Conservation (phyloP, 2,113 vertebrate species). For the Nesogale talazaci region DNA sequence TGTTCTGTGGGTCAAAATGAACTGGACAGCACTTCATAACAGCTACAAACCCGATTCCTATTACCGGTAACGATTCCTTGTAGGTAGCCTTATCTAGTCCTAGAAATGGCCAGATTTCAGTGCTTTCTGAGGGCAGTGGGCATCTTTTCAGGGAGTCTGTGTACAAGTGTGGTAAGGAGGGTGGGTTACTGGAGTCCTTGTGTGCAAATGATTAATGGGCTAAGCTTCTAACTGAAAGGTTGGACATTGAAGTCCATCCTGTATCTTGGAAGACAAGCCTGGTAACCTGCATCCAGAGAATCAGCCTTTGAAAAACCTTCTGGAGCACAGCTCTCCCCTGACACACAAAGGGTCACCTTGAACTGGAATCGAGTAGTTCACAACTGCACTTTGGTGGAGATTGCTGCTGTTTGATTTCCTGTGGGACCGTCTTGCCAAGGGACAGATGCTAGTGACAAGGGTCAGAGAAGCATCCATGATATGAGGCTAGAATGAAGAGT, state of each 20-base stretch:
- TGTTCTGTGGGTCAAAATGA: neutral
- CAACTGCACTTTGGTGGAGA: neutral
- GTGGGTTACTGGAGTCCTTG: neutral
- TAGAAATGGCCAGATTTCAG: neutral
- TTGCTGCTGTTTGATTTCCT: neutral
- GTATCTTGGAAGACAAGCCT: neutral
- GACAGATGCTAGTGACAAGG: neutral
- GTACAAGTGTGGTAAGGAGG: neutral
- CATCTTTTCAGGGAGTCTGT: neutral
- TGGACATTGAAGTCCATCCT: neutral
- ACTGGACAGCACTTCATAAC: neutral
- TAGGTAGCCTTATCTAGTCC: neutral
- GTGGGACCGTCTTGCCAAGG: neutral
- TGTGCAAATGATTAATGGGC: neutral
- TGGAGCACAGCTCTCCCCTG: neutral
- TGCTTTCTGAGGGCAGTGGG: neutral
- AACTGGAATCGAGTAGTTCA: neutral
- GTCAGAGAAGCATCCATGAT: neutral
- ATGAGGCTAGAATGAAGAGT: neutral
- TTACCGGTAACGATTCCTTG: conserved; percentile 4
- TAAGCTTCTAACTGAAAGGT: neutral
- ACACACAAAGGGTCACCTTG: neutral
- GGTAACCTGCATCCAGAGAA: neutral
- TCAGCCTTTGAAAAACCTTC: neutral
- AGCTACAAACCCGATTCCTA: neutral